These are phyloP conservation scores for Pithys albifrons DNA, from an alignment of 2,113 vertebrate species.

Conservation along the genomic window DNA sequence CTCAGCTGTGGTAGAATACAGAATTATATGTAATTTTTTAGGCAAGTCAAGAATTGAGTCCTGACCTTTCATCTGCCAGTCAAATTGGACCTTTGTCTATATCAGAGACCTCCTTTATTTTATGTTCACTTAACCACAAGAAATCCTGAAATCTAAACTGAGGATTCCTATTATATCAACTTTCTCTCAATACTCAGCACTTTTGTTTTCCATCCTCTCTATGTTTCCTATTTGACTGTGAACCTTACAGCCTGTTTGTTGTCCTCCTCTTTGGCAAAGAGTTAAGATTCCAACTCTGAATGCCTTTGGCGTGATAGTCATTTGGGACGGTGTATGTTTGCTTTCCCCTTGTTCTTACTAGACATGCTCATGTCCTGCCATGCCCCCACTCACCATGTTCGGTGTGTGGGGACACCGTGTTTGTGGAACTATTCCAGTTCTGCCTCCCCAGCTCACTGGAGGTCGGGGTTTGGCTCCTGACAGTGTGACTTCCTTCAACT, in stretches of 20 bases:
- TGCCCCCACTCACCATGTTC: neutral
- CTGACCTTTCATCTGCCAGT: neutral
- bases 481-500: neutral
- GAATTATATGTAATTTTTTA: neutral
- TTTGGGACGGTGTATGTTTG: neutral
- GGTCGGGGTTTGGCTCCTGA: neutral
- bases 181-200: neutral
- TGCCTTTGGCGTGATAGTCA: neutral
- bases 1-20: neutral
- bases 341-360: neutral
- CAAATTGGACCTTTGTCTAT: neutral
- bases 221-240: neutral
- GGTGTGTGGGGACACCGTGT: accelerated
- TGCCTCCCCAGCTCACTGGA: neutral
- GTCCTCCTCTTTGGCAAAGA: neutral
- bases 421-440: neutral
- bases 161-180: neutral
- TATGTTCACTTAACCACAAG: neutral
- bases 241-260: neutral
- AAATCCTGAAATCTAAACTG: neutral
- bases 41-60: neutral
- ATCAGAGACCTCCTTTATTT: neutral
- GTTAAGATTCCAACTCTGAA: neutral
- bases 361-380: neutral
- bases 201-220: neutral